These are phyloP conservation scores for Napeogenes sylphis DNA, from an alignment of 2,888 invertebrate genomes.

Conservation along the genomic window DNA sequence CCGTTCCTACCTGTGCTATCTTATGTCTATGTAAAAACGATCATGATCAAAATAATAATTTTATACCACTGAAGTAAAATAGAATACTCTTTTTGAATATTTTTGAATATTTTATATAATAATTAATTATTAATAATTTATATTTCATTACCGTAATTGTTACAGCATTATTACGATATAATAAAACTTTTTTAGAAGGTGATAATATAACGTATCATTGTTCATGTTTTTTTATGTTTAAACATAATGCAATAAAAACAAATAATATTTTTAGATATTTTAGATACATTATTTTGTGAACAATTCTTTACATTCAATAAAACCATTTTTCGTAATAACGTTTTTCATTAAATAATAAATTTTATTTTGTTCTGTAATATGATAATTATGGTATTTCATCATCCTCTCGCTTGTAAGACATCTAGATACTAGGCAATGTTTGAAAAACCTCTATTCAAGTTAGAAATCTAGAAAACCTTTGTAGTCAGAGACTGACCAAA, in stretches of 20 bases:
- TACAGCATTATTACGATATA: background rate
- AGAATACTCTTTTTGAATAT: conserved; percentile 1
- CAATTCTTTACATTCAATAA: conserved; percentile 44
- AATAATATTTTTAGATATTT: conserved; percentile 55
- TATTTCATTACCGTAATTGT: conserved; percentile 1
- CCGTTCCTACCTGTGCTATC: conserved; percentile 37
- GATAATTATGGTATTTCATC: too few species aligned
- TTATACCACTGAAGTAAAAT: conserved; percentile 1
- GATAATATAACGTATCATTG: conserved; percentile 14
- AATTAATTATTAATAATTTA: conserved; percentile 10
- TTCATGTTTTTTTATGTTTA: conserved; percentile 31
- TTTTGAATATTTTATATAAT: conserved; percentile 9
- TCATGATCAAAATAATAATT: conserved; percentile 9
- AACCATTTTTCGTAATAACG: conserved; percentile 34
- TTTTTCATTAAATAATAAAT: conserved; percentile 1
- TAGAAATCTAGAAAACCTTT: too few species aligned
- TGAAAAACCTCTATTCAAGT: too few species aligned
- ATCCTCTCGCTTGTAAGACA: too few species aligned
- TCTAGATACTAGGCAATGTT: too few species aligned
- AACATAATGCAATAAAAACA: conserved; percentile 43
- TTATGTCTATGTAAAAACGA: conserved; percentile 16
- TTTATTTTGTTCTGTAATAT: background rate
- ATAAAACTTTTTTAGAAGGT: conserved; percentile 11
- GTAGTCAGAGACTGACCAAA: too few species aligned
- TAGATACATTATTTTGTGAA: conserved; percentile 52